Base-by-base conservation (phyloP, 2,888 invertebrate genomes). In the Hermodice carunculata region DNA sequence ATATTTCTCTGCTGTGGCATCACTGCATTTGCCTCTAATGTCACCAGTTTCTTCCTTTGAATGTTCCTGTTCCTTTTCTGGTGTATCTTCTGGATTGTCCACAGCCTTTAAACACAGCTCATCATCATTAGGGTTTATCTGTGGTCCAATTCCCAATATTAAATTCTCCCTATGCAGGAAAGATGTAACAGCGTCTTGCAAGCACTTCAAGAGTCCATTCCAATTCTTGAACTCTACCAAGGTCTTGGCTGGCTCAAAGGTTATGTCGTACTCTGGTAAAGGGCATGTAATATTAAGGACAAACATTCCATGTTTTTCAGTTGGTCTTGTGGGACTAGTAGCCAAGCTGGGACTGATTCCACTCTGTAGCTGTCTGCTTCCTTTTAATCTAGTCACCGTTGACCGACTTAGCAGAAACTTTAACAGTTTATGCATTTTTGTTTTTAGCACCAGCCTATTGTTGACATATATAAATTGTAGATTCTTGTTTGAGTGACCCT, bases 391-490 rank as follows among this genome's bases (percentile, higher is more conserved):
- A 8, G 76, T 60, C 51, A 81, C 72, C 5, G 77, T 42, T 29
- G 76, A 79, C 49, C 78, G 81, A 43, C 80, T 70, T 37, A 89
- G 78, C 24, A 86, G 56, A 46, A 81, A 74, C 60, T 86, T 86
- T 4, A 89, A 66, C 31, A 86, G 67, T 73, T 87, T 87, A 70
- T 88, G 87, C 53, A 90, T 73, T 81, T 87, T 88, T 37, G 88
- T 87, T 65, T 88, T 88, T 52, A 84, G 73, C 2, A 92, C 81
- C 44, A 88, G 87, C 70, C 90, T 87, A 71, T 89, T 89, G 85
- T 93, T 93, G 4, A 93, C 86, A 83, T 89, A 93, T 51, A 93
- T 85, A 85, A 90, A 91, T 76, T 92, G 91, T 26, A 88, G 81
- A 59, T 85, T 83, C 68, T 88, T 89, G 46, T 85, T 87, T 44